Evolutionary conservation across 2,888 invertebrate genomes (phyloP).

Genomic region (Dyspetes luteomarginatus): DNA sequence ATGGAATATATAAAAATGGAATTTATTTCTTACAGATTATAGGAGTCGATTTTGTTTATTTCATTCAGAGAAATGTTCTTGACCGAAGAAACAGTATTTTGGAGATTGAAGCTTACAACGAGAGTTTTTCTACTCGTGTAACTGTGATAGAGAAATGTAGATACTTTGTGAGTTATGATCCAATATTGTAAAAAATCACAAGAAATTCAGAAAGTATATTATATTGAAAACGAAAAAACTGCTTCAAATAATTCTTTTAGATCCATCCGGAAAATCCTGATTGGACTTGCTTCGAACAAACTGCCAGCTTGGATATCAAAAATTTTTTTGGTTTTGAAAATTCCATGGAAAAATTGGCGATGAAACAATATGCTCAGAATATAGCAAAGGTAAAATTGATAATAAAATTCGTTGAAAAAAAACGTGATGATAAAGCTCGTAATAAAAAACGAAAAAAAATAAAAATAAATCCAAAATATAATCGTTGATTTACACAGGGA

Average conservation of each 20-base stretch:
- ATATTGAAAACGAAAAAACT: background rate
- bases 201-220: background rate
- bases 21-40: constrained; percentile 88
- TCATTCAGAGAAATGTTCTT: constrained; percentile 94
- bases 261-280: constrained; percentile 96
- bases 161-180: constrained; percentile 93
- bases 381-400: constrained; percentile 87
- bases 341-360: constrained; percentile 97
- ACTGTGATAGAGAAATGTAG: constrained; percentile 94
- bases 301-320: constrained; percentile 95
- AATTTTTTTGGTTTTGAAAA: constrained; percentile 97
- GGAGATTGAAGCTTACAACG: constrained; percentile 96
- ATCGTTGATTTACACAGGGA: constrained; percentile 85
- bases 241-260: constrained; percentile 83
- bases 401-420: background rate
- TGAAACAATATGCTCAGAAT: constrained; percentile 96
- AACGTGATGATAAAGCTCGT: background rate
- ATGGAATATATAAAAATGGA: constrained; percentile 17
- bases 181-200: background rate
- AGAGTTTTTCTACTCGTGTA: constrained; percentile 93
- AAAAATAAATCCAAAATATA: background rate
- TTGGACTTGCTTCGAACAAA: constrained; percentile 98
- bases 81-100: constrained; percentile 91
- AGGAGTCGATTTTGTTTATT: constrained; percentile 95
- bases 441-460: background rate